A percentile compares a stretch with the other conserved stretches of the same genome.
Evolutionary conservation across 2,888 invertebrate species (phyloP).

Genomic region (Plebejus argus): DNA sequence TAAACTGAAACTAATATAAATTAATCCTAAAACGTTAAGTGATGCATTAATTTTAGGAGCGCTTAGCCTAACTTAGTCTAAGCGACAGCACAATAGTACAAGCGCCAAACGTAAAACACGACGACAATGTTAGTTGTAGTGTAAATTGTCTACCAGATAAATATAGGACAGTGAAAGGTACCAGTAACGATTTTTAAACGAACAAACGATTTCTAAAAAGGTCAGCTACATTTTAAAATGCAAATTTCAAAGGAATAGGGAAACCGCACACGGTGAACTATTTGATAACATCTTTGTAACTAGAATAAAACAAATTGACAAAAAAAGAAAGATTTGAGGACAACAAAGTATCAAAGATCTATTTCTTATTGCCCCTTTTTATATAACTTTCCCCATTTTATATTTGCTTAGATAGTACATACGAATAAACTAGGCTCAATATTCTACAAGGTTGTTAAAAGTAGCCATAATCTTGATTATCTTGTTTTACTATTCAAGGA

Average conservation of each 20-base stretch:
- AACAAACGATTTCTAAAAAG: constrained; percentile 13
- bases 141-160: constrained; percentile 19
- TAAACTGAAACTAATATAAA: constrained; percentile 7
- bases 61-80: constrained; percentile 27
- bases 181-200: constrained; percentile 9
- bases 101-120: constrained; percentile 2
- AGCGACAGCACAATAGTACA: constrained; percentile 29
- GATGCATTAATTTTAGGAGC: constrained; percentile 32
- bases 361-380: too few relatives aligned
- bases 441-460: too few relatives aligned
- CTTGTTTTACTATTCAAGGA: too few relatives aligned
- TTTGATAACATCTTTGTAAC: not conserved
- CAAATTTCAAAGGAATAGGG: constrained; percentile 11
- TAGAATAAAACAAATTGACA: too few relatives aligned
- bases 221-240: constrained; percentile 21
- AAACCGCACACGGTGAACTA: not conserved
- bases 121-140: constrained; percentile 16
- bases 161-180: constrained; percentile 13
- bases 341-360: too few relatives aligned
- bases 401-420: too few relatives aligned
- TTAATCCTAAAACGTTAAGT: constrained; percentile 29
- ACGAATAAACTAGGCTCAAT: too few relatives aligned
- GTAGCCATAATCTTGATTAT: too few relatives aligned
- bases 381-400: too few relatives aligned
- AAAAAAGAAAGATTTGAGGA: too few relatives aligned